A percentile compares a stretch with the other conserved stretches of the same genome.
phyloP scores from a whole-genome alignment of 2,113 vertebrate genomes.

The Mus spicilegus region DNA sequence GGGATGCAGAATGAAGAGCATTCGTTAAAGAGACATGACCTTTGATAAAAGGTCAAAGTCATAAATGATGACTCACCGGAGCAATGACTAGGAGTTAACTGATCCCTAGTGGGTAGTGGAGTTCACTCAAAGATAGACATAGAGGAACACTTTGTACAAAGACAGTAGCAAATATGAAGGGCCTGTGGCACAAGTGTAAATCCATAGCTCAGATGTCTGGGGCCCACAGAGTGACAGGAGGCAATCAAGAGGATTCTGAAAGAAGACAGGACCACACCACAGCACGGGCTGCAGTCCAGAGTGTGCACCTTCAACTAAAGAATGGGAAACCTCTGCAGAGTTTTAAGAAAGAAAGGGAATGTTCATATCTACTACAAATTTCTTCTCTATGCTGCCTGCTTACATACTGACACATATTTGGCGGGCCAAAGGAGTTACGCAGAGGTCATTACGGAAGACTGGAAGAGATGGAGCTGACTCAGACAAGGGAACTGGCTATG shows the following conservation, averaged over 20 bases:
- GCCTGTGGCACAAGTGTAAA: background rate
- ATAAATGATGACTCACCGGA: conserved; percentile 18
- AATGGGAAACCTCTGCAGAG: background rate
- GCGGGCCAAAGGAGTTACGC: background rate
- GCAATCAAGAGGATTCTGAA: background rate
- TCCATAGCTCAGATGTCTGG: background rate
- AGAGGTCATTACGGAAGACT: background rate
- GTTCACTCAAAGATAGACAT: background rate
- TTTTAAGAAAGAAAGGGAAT: background rate
- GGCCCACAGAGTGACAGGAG: background rate
- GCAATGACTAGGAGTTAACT: conserved; percentile 13
- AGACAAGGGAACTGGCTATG: background rate
- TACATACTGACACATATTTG: background rate
- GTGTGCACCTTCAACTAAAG: background rate
- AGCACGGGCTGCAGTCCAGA: background rate
- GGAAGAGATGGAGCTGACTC: background rate
- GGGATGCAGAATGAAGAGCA: background rate
- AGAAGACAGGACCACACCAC: background rate
- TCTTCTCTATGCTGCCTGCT: background rate
- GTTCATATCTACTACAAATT: background rate
- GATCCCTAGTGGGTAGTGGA: background rate
- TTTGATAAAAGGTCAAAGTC: conserved; percentile 42
- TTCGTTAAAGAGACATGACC: conserved; percentile 2
- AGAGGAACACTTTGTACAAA: conserved; percentile 20
- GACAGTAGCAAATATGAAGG: background rate